Base-by-base conservation (phyloP, 2,888 invertebrate species). In the Spilarctia lutea region DNA sequence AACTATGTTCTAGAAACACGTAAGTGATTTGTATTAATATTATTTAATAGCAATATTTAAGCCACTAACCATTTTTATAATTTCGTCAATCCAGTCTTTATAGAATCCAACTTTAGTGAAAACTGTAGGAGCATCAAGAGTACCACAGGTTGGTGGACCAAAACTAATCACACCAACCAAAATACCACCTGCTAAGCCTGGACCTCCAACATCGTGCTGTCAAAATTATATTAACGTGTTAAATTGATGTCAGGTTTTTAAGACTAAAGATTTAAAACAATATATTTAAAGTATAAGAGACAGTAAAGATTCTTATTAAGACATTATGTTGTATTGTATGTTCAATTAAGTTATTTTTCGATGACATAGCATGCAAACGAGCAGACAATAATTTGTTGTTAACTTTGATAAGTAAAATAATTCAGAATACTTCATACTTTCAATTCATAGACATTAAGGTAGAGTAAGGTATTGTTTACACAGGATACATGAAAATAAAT, bases 91-190 rank as follows among this genome's bases (percentile, higher is more conserved):
- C 95, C 95, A 95, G 1, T 91, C 86, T 1, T 83, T 66, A 74
- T 94, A 94, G 83, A 84, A 91, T 0, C 94, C 94, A 3, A 94
- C 35, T 76, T 93, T 94, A 66, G 92, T 94, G 83, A 95, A 95
- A 48, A 95, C 95, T 0, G 95, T 95, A 0, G 95, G 95, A 0
- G 92, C 88, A 42, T 94, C 92, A 1, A 88, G 87, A 0, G 91
- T 85, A 0, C 94, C 95, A 48, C 95, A 95, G 2, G 85, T 85
- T 0, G 93, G 92, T 0, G 94, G 90, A 0, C 94, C 95, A 72
- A 94, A 94, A 79, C 94, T 94, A 45, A 93, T 85, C 0, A 95
- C 89, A 0, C 95, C 95, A 24, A 86, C 68, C 13, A 95, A 86
- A 3, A 79, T 79, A 0, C 92, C 91, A 4, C 81, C 77, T 0